Conservation (phyloP, 2,888 invertebrate species). For the Luperina nickerlii region DNA sequence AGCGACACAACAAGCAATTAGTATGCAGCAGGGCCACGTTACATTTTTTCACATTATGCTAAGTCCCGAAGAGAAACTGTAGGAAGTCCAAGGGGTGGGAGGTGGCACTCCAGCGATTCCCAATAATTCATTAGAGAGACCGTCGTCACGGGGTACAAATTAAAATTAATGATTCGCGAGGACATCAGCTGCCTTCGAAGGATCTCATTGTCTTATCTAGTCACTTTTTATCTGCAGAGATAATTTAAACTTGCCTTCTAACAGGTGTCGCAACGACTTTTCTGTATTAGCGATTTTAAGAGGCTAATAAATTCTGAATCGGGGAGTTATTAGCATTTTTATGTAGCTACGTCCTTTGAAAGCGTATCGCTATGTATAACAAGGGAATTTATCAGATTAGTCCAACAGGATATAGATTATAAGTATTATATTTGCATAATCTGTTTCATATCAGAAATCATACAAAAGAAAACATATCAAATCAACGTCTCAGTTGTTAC, state of each 20-base stretch:
- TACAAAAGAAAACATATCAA: conserved; percentile 8
- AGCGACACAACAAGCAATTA: conserved; percentile 89
- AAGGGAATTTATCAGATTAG: conserved; percentile 48
- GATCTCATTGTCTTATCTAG: conserved; percentile 85
- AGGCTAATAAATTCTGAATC: conserved; percentile 70
- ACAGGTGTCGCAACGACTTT: conserved; percentile 84
- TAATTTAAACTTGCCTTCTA: conserved; percentile 83
- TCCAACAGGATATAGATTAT: conserved; percentile 22
- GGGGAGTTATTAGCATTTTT: conserved; percentile 66
- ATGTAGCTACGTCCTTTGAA: conserved; percentile 54
- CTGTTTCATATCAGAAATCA: conserved; percentile 11
- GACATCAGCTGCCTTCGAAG: conserved; percentile 82
- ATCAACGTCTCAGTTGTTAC: conserved; percentile 1
- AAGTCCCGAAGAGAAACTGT: conserved; percentile 88
- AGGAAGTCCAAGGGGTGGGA: conserved; percentile 80
- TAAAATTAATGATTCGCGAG: conserved; percentile 90
- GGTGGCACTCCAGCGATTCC: conserved; percentile 85
- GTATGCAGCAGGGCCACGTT: conserved; percentile 87
- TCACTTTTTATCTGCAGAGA: conserved; percentile 87
- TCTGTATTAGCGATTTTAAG: conserved; percentile 77
- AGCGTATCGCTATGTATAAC: conserved; percentile 48
- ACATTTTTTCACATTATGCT: conserved; percentile 90
- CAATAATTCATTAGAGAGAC: conserved; percentile 89
- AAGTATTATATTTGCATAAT: conserved; percentile 25
- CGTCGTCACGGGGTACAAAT: conserved; percentile 88